phyloP scores from a whole-genome alignment of 2,888 invertebrate genomes.

The Macropis europaea region DNA sequence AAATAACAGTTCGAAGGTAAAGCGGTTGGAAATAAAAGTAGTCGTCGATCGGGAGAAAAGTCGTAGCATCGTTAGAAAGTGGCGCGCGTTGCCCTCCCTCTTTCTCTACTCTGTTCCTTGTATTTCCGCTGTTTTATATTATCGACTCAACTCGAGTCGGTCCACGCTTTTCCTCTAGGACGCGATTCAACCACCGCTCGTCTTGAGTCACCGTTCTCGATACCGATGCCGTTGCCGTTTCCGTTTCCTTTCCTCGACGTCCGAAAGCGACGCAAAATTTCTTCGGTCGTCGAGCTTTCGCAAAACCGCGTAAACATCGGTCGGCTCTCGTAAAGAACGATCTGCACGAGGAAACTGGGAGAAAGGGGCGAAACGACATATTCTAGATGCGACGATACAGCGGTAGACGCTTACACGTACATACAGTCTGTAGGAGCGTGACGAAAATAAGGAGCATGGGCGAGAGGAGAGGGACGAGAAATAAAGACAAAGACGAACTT shows the following conservation, averaged over 20 bases:
- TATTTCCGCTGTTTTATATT: slow-evolving; percentile 5
- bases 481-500: slow-evolving; percentile 15
- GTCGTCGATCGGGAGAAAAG: slow-evolving; percentile 18
- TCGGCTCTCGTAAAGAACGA: background rate
- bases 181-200: background rate
- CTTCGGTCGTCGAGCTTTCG: too few species aligned
- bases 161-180: too few species aligned
- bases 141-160: slow-evolving; percentile 4
- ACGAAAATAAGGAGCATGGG: background rate
- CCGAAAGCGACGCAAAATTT: too few species aligned
- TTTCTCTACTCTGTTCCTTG: background rate
- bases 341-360: background rate
- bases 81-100: background rate
- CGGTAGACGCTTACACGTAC: background rate
- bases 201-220: too few species aligned
- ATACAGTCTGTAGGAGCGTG: background rate
- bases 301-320: too few species aligned
- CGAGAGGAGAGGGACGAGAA: background rate
- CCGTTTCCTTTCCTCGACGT: too few species aligned
- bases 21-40: slow-evolving; percentile 45
- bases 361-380: slow-evolving; percentile 14
- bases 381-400: slow-evolving; percentile 4
- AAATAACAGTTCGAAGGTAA: slow-evolving; percentile 52
- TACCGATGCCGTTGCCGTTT: too few species aligned
- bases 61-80: slow-evolving; percentile 23